These are phyloP conservation scores for Andrena chrysosceles DNA, from an alignment of 2,888 invertebrate genomes.

Conservation along the genomic window DNA sequence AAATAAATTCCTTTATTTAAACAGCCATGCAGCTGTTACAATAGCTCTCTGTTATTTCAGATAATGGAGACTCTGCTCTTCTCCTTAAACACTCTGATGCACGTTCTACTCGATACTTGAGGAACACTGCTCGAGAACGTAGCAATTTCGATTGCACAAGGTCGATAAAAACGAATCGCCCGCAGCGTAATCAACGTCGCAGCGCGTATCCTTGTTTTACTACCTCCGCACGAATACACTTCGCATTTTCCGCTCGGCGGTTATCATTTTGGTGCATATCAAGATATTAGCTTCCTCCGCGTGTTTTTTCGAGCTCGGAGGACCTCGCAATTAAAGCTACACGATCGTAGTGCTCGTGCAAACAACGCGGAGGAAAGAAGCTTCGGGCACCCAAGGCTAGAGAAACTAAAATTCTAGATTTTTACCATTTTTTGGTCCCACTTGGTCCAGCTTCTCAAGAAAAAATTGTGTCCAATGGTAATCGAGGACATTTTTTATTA, in stretches of 20 bases:
- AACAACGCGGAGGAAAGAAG: background rate
- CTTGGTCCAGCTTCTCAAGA: too few species aligned
- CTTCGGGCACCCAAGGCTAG: background rate
- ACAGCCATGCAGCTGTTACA: too few species aligned
- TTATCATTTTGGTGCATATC: conserved; percentile 2
- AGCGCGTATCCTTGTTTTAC: background rate
- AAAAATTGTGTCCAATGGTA: too few species aligned
- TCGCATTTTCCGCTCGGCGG: background rate
- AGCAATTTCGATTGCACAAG: background rate
- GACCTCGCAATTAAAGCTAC: conserved; percentile 16
- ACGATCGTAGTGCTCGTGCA: conserved; percentile 2
- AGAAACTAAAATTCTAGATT: background rate
- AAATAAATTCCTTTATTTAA: too few species aligned
- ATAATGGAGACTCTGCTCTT: too few species aligned
- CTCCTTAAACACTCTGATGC: too few species aligned
- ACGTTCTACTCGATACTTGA: background rate
- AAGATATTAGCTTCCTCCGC: conserved; percentile 17
- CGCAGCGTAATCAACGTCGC: background rate
- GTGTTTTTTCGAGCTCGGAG: background rate
- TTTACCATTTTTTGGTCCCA: background rate
- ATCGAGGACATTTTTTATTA: too few species aligned
- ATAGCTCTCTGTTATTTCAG: too few species aligned
- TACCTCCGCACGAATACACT: background rate
- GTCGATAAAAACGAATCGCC: background rate
- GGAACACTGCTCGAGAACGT: background rate